These are phyloP conservation scores for Terebella lapidaria DNA, from an alignment of 2,888 invertebrate species.

Conservation along the genomic window DNA sequence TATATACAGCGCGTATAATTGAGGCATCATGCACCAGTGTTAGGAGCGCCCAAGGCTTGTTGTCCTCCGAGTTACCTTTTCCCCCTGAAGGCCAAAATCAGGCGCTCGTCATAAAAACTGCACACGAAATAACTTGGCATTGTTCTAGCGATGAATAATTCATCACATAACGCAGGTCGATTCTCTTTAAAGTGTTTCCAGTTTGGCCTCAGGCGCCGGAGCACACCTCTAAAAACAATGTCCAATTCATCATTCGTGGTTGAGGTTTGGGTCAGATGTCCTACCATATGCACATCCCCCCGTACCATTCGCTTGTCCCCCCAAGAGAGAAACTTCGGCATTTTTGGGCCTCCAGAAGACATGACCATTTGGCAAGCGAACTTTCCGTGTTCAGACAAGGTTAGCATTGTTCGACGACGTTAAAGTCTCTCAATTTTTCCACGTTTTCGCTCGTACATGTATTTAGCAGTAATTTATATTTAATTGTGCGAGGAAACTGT, in stretches of 20 bases:
- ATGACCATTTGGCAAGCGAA: neutral
- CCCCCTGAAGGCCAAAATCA: neutral
- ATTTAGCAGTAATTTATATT: no score
- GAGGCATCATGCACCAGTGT: no score
- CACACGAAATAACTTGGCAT: neutral
- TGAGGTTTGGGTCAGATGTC: neutral
- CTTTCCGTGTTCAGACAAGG: no score
- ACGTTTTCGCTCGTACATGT: no score
- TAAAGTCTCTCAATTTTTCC: no score
- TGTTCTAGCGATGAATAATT: neutral
- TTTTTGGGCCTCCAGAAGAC: neutral
- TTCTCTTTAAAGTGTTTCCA: neutral
- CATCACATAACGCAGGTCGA: neutral
- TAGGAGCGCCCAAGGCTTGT: no score
- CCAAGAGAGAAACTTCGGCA: no score
- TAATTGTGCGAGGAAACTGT: no score
- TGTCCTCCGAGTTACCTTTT: neutral
- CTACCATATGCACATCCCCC: no score
- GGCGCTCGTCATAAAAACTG: neutral
- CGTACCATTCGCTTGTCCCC: no score
- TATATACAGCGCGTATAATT: no score
- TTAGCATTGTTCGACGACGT: no score
- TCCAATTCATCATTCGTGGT: neutral
- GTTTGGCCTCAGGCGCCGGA: neutral
- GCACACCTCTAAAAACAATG: neutral